Evolutionary conservation across 2,888 invertebrate genomes (phyloP).

Genomic region (Mimas tiliae): DNA sequence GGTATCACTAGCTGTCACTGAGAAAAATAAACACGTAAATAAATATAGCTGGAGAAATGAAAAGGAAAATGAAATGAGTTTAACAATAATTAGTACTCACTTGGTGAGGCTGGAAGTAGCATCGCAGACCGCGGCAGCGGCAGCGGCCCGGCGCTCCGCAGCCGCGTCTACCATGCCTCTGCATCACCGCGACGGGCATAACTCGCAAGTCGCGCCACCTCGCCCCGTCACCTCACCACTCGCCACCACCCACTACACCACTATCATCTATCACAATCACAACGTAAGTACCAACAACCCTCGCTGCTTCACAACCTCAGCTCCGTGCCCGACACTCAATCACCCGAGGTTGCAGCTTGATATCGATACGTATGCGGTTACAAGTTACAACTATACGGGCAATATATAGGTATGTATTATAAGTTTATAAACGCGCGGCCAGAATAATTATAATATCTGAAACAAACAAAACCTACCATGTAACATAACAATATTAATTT

Average conservation of each 20-base stretch:
- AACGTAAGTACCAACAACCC: conserved; percentile 56
- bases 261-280: conserved; percentile 59
- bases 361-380: conserved; percentile 43
- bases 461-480: conserved; percentile 37
- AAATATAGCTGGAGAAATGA: neutral
- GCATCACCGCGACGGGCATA: conserved; percentile 82
- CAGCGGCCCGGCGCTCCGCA: conserved; percentile 80
- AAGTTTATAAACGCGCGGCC: conserved; percentile 24
- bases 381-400: conserved; percentile 38
- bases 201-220: conserved; percentile 65
- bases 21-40: neutral
- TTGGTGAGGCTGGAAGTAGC: conserved; percentile 75
- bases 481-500: conserved; percentile 14
- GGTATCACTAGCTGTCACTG: too few species aligned
- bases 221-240: conserved; percentile 60
- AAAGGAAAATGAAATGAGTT: neutral
- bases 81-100: conserved; percentile 56
- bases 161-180: conserved; percentile 84
- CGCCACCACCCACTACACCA: conserved; percentile 64
- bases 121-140: conserved; percentile 73
- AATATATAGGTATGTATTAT: conserved; percentile 8
- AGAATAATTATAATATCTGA: conserved; percentile 34
- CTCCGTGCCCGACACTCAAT: conserved; percentile 53
- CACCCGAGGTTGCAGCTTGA: conserved; percentile 50
- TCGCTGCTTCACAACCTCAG: conserved; percentile 41